Evolutionary conservation across 1,140 invertebrate species (phyloP).

Genomic region (Himalopsyche phryganea): DNA sequence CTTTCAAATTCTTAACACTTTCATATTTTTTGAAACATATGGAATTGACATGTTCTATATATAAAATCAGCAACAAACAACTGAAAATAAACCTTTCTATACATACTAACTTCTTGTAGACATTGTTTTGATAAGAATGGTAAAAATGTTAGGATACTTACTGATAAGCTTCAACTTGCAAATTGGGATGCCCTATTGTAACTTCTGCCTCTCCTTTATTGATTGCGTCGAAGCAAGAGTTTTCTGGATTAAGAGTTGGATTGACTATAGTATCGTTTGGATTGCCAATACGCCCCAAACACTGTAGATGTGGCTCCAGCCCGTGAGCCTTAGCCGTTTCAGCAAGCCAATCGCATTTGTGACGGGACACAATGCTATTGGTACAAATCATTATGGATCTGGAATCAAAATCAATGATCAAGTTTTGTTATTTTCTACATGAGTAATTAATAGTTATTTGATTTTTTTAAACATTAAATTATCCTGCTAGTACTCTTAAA

Average conservation of each 20-base stretch:
- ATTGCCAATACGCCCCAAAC: conserved; percentile 48
- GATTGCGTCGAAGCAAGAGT: conserved; percentile 65
- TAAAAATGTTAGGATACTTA: conserved; percentile 2
- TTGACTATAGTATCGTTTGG: background rate
- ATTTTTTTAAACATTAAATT: too few relatives aligned
- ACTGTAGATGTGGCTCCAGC: conserved; percentile 69
- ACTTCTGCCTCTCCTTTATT: conserved; percentile 62
- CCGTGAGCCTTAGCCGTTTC: conserved; percentile 67
- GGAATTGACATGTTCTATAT: too few relatives aligned
- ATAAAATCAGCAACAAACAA: too few relatives aligned
- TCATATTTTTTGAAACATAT: too few relatives aligned
- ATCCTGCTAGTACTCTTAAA: too few relatives aligned
- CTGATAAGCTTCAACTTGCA: conserved; percentile 52
- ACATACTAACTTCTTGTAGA: too few relatives aligned
- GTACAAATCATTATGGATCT: conserved; percentile 61
- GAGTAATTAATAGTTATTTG: too few relatives aligned
- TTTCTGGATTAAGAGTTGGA: conserved; percentile 5
- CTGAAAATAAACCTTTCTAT: too few relatives aligned
- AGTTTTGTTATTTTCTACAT: too few relatives aligned
- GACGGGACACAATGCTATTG: conserved; percentile 59
- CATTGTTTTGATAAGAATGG: conserved; percentile 17
- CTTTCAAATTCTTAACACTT: too few relatives aligned
- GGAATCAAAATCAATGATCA: conserved; percentile 18
- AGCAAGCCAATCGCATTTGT: conserved; percentile 72
- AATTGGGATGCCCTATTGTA: conserved; percentile 57